Conservation (phyloP, 2,888 invertebrate species). For the Acleris laterana region DNA sequence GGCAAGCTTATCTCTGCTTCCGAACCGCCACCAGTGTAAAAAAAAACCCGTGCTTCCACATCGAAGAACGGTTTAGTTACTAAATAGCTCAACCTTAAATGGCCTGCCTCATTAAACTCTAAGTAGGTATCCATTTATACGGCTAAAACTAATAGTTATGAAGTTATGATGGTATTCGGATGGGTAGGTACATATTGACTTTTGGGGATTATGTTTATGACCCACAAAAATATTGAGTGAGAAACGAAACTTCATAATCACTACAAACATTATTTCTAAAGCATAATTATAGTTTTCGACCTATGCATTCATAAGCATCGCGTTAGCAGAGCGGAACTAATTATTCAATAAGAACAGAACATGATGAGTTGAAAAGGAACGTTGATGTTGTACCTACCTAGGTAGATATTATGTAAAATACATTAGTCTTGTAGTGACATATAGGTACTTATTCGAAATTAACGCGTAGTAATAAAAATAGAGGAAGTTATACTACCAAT, state of each 20-base stretch:
- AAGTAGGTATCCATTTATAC: constrained; percentile 1
- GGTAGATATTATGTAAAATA: neutral
- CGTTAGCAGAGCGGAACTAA: constrained; percentile 32
- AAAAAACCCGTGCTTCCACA: neutral
- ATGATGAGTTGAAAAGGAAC: constrained; percentile 20
- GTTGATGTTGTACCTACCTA: neutral
- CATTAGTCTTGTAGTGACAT: too few relatives aligned
- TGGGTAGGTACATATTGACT: too few relatives aligned
- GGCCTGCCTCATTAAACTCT: constrained; percentile 8
- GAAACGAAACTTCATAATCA: too few relatives aligned
- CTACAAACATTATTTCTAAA: neutral
- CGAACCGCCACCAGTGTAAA: constrained; percentile 40
- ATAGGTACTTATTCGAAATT: neutral
- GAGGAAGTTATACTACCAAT: constrained; percentile 23
- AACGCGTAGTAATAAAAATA: constrained; percentile 25
- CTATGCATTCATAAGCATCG: constrained; percentile 4
- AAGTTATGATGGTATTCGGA: too few relatives aligned
- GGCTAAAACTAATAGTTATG: too few relatives aligned
- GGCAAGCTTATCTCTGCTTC: constrained; percentile 52
- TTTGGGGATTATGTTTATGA: too few relatives aligned
- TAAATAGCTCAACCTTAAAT: neutral
- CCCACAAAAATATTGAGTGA: too few relatives aligned
- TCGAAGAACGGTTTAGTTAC: neutral
- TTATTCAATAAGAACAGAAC: constrained; percentile 20
- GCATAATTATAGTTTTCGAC: neutral